Conservation (phyloP, 2,888 invertebrate genomes). For the Tetranychus truncatus region DNA sequence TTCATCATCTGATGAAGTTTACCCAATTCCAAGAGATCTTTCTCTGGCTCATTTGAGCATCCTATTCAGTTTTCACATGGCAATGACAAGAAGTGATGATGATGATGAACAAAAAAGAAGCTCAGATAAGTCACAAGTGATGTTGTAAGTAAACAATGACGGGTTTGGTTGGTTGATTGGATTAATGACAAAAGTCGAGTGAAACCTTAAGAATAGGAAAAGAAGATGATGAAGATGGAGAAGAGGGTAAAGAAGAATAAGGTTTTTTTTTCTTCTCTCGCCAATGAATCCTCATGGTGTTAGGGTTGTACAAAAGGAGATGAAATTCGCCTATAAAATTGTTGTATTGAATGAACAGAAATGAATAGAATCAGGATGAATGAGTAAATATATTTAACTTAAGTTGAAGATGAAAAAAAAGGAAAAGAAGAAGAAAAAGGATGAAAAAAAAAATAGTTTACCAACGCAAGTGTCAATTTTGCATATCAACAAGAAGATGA, state of each 20-base stretch:
- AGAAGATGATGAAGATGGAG: background rate
- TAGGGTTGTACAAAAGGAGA: background rate
- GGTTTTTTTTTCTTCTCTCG: background rate
- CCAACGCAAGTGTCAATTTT: background rate
- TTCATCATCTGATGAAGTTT: too few relatives aligned
- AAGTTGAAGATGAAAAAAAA: background rate
- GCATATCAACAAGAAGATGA: background rate
- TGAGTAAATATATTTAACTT: background rate
- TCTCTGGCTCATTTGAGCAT: too few relatives aligned
- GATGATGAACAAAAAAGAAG: too few relatives aligned
- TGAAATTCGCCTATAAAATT: background rate
- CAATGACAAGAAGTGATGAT: background rate
- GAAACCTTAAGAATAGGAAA: background rate
- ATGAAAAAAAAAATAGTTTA: background rate
- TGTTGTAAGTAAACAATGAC: background rate
- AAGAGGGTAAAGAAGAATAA: background rate
- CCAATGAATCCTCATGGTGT: background rate
- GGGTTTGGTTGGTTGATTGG: background rate
- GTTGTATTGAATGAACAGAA: background rate
- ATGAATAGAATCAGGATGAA: background rate
- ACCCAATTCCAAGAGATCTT: too few relatives aligned
- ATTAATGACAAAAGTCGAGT: background rate
- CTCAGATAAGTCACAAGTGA: background rate
- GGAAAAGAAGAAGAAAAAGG: too few relatives aligned
- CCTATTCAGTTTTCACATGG: background rate